phyloP scores from a whole-genome alignment of 92 coral and sea anemone genomes.

The Phenganax subtilis region DNA sequence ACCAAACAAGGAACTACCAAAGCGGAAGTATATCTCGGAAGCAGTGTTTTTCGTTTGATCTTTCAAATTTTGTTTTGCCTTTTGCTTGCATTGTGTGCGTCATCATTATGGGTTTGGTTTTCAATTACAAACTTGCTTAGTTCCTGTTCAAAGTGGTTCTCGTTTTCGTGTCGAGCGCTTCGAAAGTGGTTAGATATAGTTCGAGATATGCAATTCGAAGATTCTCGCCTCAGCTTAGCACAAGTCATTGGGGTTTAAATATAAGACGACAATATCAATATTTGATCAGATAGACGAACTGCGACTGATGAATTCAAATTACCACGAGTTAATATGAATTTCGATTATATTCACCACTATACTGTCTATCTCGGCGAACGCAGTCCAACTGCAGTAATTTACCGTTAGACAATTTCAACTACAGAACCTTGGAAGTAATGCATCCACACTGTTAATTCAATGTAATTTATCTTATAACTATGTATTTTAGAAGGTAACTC shows the following conservation, averaged over 20 bases:
- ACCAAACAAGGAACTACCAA: background rate
- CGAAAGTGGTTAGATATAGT: background rate
- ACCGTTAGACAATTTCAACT: no score
- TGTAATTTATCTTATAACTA: no score
- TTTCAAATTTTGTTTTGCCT: background rate
- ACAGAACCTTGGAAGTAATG: no score
- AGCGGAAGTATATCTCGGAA: conserved; percentile 19
- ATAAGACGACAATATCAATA: background rate
- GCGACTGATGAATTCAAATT: no score
- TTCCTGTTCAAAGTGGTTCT: conserved; percentile 1
- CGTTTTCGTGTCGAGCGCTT: background rate
- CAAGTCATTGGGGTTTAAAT: background rate
- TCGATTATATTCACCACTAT: no score
- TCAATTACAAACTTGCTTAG: background rate
- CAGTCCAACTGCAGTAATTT: no score
- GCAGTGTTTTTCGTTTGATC: background rate
- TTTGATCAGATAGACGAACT: background rate
- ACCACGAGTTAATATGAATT: no score
- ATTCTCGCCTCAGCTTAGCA: conserved; percentile 7
- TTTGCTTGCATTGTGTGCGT: background rate
- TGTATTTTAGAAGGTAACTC: no score
- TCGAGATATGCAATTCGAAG: background rate
- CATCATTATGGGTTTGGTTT: conserved; percentile 5
- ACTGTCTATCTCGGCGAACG: no score
- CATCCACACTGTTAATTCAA: no score